Base-by-base conservation (phyloP, 2,888 invertebrate species). In the Saturnia pavonia region DNA sequence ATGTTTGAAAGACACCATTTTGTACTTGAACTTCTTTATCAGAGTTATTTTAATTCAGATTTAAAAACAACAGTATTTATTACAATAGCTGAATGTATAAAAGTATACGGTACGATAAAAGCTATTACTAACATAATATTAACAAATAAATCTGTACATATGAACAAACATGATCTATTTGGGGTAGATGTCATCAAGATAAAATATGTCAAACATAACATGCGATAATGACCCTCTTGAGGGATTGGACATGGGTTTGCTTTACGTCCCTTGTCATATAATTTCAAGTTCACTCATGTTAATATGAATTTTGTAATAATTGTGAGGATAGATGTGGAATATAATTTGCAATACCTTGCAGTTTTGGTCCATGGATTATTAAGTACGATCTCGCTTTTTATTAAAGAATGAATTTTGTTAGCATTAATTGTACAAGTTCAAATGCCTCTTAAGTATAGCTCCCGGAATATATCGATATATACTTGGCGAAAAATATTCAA, bases 171-270 rank as follows among this genome's bases (percentile, higher is more conserved):
- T 57, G 12, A 57, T 57, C 57, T 65, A 40, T 65, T 16, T 34
- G 40, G 40, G 19, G 34, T 40, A 40, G 65, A 65, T 19, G 65
- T 65, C 40, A 65, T 65, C 65, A 12, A 65, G 19, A 65, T 40
- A 65, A 65, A 40, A 40, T 65, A 65, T 65, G 65, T 65, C 65
- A 65, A 65, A 65, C 40, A 40, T 65, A 65, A 65, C 60, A 63
- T 65, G 65, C n/a, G 65, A 65, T 65, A 65, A 65, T 65, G 65
- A 65, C 40, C 65, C 34, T 65, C 65, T 34, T 65, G 65, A 40
- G 65, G 40, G 14, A 65, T 65, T 19, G n/a, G 65, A 65, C 40
- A 40, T 40, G 65, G 65, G 65, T 65, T n/a, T 34, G 40, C 19
- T 34, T 40, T 40, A 40, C 40, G 65, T 40, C 40, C 65, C 57